phyloP scores from a whole-genome alignment of 2,888 invertebrate species.

The Dioctria rufipes region DNA sequence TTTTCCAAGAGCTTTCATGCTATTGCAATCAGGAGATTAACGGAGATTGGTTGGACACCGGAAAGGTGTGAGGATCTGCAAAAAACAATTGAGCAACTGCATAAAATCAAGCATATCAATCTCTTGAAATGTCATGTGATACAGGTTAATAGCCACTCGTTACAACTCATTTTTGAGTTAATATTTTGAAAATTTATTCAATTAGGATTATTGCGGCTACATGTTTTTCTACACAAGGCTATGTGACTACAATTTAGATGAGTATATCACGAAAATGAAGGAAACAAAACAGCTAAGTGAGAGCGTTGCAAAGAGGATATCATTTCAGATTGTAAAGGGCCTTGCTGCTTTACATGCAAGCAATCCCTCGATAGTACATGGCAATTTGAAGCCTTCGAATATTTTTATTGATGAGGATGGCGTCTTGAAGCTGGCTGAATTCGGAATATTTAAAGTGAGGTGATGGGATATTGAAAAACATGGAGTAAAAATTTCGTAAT shows the following conservation, averaged over 20 bases:
- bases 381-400: constrained; percentile 71
- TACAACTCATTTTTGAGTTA: neutral
- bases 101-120: constrained; percentile 51
- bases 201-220: constrained; percentile 54
- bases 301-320: constrained; percentile 40
- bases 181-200: constrained; percentile 60
- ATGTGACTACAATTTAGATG: constrained; percentile 69
- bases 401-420: constrained; percentile 69
- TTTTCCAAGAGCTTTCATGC: constrained; percentile 65
- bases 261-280: constrained; percentile 65
- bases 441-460: constrained; percentile 69
- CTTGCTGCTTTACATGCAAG: constrained; percentile 68
- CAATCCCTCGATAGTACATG: constrained; percentile 68
- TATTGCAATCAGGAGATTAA: constrained; percentile 64
- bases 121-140: constrained; percentile 37
- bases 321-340: constrained; percentile 61
- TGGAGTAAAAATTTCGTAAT: neutral
- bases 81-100: constrained; percentile 49
- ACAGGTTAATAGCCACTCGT: constrained; percentile 11
- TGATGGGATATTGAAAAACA: neutral
- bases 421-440: constrained; percentile 69
- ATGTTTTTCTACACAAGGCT: constrained; percentile 68
- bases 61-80: constrained; percentile 59
- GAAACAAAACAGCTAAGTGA: constrained; percentile 33
- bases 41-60: constrained; percentile 27